Percentiles rank a stretch among this genome's conserved stretches.
phyloP scores from a whole-genome alignment of 2,888 invertebrate species.

The Laothoe populi region DNA sequence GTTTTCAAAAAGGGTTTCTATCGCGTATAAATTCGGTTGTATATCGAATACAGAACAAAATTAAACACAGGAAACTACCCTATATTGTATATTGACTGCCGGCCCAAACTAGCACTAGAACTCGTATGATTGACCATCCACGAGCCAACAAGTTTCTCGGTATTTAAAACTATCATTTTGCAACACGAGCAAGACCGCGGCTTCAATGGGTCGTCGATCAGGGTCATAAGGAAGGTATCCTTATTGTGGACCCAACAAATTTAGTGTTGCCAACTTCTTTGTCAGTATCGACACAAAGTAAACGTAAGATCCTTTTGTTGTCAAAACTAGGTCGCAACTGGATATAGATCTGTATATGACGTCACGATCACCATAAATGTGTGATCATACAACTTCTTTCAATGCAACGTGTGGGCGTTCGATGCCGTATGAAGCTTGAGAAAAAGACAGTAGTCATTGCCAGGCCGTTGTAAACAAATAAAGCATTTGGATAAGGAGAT shows the following conservation, averaged over 20 bases:
- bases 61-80: too few relatives aligned
- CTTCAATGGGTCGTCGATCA: background rate
- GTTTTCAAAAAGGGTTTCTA: too few relatives aligned
- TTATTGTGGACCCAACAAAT: background rate
- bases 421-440: background rate
- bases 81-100: too few relatives aligned
- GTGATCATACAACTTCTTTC: conserved; percentile 3
- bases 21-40: too few relatives aligned
- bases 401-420: conserved; percentile 7
- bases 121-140: background rate
- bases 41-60: too few relatives aligned
- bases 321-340: background rate
- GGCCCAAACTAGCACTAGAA: too few relatives aligned
- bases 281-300: background rate
- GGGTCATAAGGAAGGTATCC: background rate
- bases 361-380: conserved; percentile 3
- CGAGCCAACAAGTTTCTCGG: background rate
- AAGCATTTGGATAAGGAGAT: too few relatives aligned
- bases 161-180: background rate
- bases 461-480: background rate
- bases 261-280: background rate
- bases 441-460: background rate
- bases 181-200: background rate
- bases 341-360: background rate
- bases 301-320: background rate